A percentile compares a stretch with the other conserved stretches of the same genome.
These are phyloP conservation scores for Syrmaticus mikado DNA, from an alignment of 2,113 vertebrate genomes.

Conservation along the genomic window DNA sequence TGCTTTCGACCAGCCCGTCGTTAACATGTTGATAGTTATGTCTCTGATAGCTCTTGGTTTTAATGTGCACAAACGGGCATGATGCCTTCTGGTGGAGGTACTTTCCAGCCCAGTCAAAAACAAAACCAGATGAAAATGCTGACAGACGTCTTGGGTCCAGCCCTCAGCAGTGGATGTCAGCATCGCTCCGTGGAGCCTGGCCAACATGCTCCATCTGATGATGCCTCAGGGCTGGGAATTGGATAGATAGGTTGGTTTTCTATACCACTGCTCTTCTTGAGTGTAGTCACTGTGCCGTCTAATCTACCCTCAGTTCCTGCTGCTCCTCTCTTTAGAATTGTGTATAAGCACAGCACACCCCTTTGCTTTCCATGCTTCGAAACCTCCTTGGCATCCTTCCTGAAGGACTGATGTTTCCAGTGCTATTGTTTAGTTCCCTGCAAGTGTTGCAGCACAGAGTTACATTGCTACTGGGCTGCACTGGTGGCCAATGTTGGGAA, in stretches of 20 bases:
- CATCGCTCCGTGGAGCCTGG: background rate
- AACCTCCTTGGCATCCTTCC: background rate
- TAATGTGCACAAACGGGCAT: rapidly evolving
- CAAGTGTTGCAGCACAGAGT: background rate
- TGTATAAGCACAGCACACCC: background rate
- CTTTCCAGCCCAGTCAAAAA: background rate
- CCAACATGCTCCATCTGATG: background rate
- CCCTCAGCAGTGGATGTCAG: background rate
- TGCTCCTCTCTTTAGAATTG: background rate
- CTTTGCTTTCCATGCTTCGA: background rate
- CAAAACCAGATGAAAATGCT: background rate
- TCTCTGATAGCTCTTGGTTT: rapidly evolving
- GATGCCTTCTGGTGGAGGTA: background rate
- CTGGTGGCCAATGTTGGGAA: background rate
- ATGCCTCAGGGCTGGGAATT: background rate
- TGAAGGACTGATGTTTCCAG: background rate
- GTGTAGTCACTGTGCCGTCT: background rate
- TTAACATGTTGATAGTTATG: background rate
- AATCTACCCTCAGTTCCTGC: background rate
- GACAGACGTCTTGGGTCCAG: background rate
- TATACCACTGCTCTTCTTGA: background rate
- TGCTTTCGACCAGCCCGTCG: background rate
- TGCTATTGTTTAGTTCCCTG: background rate
- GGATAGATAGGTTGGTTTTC: background rate
- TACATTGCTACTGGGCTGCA: rapidly evolving